Evolutionary conservation across 2,888 invertebrate species (phyloP).

Genomic region (Hydroisotoma schaefferi): DNA sequence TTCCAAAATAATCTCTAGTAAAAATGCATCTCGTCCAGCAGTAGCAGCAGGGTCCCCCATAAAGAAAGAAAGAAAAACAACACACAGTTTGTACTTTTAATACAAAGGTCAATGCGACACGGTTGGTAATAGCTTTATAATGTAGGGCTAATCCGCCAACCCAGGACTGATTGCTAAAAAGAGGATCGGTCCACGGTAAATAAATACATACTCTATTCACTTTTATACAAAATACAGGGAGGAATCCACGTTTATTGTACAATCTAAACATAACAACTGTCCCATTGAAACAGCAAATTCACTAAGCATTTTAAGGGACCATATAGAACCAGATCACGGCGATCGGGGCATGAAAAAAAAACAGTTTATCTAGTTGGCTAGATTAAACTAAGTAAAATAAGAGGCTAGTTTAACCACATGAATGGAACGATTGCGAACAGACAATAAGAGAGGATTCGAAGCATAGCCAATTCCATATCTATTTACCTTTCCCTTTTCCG

Average conservation of each 20-base stretch:
- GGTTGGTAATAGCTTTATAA: slow-evolving; percentile 13
- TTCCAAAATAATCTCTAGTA: slow-evolving; percentile 4
- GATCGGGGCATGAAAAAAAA: background rate
- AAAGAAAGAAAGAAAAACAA: slow-evolving; percentile 11
- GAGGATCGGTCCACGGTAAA: background rate
- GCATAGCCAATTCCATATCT: slow-evolving; percentile 6
- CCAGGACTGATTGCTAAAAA: slow-evolving; percentile 8
- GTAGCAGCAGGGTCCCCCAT: background rate
- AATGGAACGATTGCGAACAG: background rate
- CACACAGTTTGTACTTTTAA: slow-evolving; percentile 14
- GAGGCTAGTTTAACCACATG: too few species aligned
- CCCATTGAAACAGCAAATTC: background rate
- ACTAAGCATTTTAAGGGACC: too few species aligned
- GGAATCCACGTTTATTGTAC: too few species aligned
- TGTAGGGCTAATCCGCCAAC: background rate
- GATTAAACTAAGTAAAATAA: too few species aligned
- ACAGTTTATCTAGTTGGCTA: background rate
- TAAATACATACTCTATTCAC: too few species aligned
- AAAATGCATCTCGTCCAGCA: slow-evolving; percentile 1
- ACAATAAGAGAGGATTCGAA: slow-evolving; percentile 2
- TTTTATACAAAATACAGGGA: too few species aligned
- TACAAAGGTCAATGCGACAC: slow-evolving; percentile 18
- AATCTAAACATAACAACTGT: slow-evolving; percentile 7
- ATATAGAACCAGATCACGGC: background rate
- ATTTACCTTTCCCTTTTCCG: slow-evolving; percentile 5